These are phyloP conservation scores for Bugulina stolonifera DNA, from an alignment of 2,888 invertebrate genomes.

Conservation along the genomic window DNA sequence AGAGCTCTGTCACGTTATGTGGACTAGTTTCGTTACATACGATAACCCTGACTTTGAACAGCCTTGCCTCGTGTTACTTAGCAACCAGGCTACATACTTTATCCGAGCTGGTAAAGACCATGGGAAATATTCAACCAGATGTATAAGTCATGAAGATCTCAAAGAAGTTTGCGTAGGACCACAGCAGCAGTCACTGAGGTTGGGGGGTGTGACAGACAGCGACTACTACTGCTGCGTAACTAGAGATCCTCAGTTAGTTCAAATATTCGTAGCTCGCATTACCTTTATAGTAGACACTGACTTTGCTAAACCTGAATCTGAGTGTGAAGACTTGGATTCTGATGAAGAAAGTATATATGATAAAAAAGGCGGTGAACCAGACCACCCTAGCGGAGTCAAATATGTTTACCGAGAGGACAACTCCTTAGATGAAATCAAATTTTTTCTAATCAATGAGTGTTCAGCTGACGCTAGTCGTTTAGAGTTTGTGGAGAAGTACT, in stretches of 20 bases:
- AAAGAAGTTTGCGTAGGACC: conserved; percentile 14
- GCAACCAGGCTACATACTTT: conserved; percentile 44
- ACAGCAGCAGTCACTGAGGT: neutral
- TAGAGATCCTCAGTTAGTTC: conserved; percentile 7
- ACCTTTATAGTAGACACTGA: conserved; percentile 18
- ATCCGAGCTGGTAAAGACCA: conserved; percentile 38
- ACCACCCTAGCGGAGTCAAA: neutral
- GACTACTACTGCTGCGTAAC: conserved; percentile 15
- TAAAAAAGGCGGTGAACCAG: neutral
- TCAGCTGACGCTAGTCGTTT: neutral
- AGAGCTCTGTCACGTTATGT: conserved; percentile 43
- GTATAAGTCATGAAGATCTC: neutral
- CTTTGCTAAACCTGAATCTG: neutral
- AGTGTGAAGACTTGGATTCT: neutral
- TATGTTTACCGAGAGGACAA: neutral
- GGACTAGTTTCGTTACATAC: conserved; percentile 44
- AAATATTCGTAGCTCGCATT: neutral
- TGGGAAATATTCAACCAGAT: conserved; percentile 22
- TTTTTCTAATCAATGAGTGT: neutral
- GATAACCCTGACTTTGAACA: conserved; percentile 39
- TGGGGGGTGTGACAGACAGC: neutral
- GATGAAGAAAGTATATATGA: conserved; percentile 24
- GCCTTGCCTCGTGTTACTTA: conserved; percentile 43
- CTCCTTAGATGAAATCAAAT: neutral
- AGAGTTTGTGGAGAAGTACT: neutral